phyloP scores from a whole-genome alignment of 2,888 invertebrate genomes.

The Hypena proboscidalis region DNA sequence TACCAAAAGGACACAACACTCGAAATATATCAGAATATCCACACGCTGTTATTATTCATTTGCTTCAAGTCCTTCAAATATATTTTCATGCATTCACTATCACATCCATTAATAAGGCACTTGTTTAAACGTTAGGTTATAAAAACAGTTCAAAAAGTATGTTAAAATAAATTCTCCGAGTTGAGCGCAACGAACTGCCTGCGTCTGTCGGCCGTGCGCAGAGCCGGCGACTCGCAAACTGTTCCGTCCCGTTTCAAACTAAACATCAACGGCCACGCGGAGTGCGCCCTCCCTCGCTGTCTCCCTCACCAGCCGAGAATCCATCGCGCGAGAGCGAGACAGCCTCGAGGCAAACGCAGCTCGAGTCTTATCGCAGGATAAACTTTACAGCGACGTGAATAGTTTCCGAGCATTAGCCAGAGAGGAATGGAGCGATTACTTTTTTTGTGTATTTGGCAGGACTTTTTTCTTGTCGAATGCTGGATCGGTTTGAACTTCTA shows the following conservation, averaged over 20 bases:
- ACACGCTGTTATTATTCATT: slow-evolving; percentile 69
- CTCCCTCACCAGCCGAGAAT: slow-evolving; percentile 70
- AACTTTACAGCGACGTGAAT: slow-evolving; percentile 78
- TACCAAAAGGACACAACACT: slow-evolving; percentile 82
- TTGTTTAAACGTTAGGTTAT: slow-evolving; percentile 63
- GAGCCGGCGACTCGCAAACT: slow-evolving; percentile 84
- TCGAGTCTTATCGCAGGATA: slow-evolving; percentile 80
- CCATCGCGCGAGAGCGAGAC: slow-evolving; percentile 63
- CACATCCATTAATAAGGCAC: slow-evolving; percentile 83
- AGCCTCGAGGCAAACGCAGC: slow-evolving; percentile 56
- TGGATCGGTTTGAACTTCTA: slow-evolving; percentile 65
- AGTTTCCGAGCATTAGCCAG: slow-evolving; percentile 75
- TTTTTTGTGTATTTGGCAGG: slow-evolving; percentile 80
- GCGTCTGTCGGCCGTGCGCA: slow-evolving; percentile 76
- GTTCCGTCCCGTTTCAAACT: slow-evolving; percentile 76
- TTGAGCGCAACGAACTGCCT: slow-evolving; percentile 76
- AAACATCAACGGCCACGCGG: slow-evolving; percentile 79
- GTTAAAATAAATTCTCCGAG: slow-evolving; percentile 67
- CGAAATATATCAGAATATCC: slow-evolving; percentile 63
- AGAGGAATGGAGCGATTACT: slow-evolving; percentile 73
- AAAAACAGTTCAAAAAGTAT: slow-evolving; percentile 66
- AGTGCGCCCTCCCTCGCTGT: slow-evolving; percentile 75
- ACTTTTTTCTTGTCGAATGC: slow-evolving; percentile 71
- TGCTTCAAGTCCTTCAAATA: slow-evolving; percentile 56
- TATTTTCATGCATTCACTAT: slow-evolving; percentile 78